phyloP scores from a whole-genome alignment of 2,888 invertebrate genomes.

The Busseola fusca region DNA sequence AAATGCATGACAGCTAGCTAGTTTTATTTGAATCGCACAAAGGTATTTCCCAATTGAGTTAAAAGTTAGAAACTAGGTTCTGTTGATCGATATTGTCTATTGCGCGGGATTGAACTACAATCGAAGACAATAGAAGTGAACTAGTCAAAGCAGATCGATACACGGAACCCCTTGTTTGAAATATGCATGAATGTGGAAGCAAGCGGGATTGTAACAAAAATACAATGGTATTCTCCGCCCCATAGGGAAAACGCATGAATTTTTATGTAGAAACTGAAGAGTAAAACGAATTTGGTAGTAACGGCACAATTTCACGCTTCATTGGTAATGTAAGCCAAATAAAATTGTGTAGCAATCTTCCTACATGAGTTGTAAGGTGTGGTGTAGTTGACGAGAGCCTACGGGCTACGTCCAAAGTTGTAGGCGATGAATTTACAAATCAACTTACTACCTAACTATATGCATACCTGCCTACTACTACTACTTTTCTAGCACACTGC shows the following conservation, averaged over 20 bases:
- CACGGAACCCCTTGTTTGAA: background rate
- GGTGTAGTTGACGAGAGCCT: constrained; percentile 14
- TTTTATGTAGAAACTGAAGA: constrained; percentile 18
- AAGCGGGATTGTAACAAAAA: constrained; percentile 1
- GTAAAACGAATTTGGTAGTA: constrained; percentile 30
- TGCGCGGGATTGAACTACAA: constrained; percentile 9
- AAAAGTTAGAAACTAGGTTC: background rate
- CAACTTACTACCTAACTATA: background rate
- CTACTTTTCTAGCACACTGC: constrained; percentile 13
- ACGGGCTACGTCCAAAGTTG: constrained; percentile 13
- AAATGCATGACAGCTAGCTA: background rate
- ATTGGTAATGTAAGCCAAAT: constrained; percentile 27
- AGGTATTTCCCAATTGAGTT: constrained; percentile 7
- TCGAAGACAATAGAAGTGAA: background rate
- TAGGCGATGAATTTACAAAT: constrained; percentile 35
- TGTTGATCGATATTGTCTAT: background rate
- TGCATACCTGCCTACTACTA: background rate
- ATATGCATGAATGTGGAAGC: constrained; percentile 12
- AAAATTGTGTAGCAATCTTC: constrained; percentile 17
- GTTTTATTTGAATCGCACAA: background rate
- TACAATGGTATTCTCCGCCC: background rate
- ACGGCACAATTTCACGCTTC: constrained; percentile 31
- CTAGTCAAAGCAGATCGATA: constrained; percentile 18
- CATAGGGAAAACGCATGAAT: constrained; percentile 9
- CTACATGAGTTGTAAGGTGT: constrained; percentile 43